A percentile compares a stretch with the other conserved stretches of the same genome.
phyloP scores from a whole-genome alignment of 35 echinoderm and acorn worm genomes.

The Ophioderma brevispina region DNA sequence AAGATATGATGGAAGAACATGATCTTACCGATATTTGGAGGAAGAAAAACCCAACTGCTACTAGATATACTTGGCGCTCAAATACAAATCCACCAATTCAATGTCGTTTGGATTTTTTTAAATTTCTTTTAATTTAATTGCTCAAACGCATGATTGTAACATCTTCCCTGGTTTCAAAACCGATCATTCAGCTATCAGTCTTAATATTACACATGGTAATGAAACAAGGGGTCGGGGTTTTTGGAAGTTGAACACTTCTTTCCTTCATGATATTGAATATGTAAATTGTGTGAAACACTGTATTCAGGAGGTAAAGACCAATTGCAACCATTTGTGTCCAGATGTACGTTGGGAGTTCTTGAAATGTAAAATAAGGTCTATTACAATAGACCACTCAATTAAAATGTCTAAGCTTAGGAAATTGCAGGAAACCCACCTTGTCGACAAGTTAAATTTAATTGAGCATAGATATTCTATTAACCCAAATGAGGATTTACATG shows the following conservation, averaged over 20 bases:
- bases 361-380: conserved; percentile 29
- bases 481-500: not conserved
- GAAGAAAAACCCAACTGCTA: not conserved
- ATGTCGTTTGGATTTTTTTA: not conserved
- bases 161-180: conserved; percentile 28
- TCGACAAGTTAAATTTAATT: not conserved
- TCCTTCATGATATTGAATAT: conserved; percentile 27
- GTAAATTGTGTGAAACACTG: not conserved
- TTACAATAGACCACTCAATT: not conserved
- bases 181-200: conserved; percentile 17
- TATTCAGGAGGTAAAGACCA: conserved; percentile 2
- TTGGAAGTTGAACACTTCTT: conserved; percentile 37
- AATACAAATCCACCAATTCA: not conserved
- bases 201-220: not conserved
- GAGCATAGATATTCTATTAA: not conserved
- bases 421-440: not conserved
- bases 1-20: conserved; percentile 17
- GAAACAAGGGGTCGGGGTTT: conserved; percentile 27
- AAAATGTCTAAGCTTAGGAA: not conserved
- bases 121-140: not conserved
- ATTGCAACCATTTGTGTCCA: not conserved
- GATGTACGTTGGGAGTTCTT: conserved; percentile 22
- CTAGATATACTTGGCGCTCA: conserved; percentile 11
- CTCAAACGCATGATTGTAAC: not conserved
- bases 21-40: conserved; percentile 28